phyloP scores from a whole-genome alignment of 2,113 vertebrate species.

The Isurus oxyrinchus region DNA sequence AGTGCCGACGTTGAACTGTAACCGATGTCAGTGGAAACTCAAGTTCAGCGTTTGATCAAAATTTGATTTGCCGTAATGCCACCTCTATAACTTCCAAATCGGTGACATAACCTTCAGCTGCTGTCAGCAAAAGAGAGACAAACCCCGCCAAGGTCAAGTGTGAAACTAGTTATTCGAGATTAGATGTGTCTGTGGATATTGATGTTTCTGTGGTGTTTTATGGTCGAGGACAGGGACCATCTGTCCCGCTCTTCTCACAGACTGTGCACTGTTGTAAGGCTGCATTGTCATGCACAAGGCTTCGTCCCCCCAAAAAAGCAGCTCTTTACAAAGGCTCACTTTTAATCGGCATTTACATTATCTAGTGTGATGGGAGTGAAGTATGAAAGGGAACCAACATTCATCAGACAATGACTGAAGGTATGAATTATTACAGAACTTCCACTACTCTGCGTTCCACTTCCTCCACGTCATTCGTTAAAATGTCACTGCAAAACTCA shows the following conservation, averaged over 20 bases:
- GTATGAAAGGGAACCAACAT: constrained; percentile 4
- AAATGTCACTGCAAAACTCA: background rate
- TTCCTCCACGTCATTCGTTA: background rate
- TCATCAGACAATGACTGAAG: constrained; percentile 7
- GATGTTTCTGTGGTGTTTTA: constrained; percentile 29
- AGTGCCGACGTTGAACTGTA: background rate
- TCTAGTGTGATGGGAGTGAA: constrained; percentile 24
- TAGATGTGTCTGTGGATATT: constrained; percentile 29
- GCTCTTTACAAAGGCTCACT: constrained; percentile 24
- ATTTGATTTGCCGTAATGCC: constrained; percentile 14
- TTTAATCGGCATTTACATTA: constrained; percentile 32
- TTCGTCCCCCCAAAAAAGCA: background rate
- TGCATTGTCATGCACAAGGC: constrained; percentile 7
- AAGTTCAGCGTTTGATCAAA: constrained; percentile 18
- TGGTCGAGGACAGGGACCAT: constrained; percentile 22
- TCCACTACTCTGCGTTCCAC: background rate
- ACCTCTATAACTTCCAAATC: constrained; percentile 1
- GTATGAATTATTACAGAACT: constrained; percentile 15
- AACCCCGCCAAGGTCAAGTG: constrained; percentile 10
- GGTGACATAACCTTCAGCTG: constrained; percentile 25
- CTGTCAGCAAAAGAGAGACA: background rate
- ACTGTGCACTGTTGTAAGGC: background rate
- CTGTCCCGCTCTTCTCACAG: background rate
- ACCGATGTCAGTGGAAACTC: background rate
- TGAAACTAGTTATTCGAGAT: constrained; percentile 21